A percentile compares a stretch with the other conserved stretches of the same genome.
Evolutionary conservation across 2,113 vertebrate genomes (phyloP).

Genomic region (Papio anubis): DNA sequence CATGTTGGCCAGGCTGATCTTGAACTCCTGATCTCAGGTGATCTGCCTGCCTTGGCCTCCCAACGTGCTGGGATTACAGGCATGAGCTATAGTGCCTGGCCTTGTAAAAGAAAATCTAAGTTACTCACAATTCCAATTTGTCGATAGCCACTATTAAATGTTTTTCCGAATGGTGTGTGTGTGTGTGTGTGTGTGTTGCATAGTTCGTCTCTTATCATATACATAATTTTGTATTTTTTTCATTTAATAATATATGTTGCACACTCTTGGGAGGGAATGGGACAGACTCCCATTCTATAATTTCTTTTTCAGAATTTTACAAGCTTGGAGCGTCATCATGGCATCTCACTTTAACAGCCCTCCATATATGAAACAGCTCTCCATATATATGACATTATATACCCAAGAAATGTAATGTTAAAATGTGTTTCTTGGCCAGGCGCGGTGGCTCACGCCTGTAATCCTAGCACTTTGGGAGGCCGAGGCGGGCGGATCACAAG

Average conservation of each 20-base stretch:
- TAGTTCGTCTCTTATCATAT: not conserved
- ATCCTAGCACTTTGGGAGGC: no score
- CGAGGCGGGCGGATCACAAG: no score
- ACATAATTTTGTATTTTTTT: not conserved
- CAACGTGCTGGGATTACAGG: no score
- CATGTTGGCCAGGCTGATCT: no score
- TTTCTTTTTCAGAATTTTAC: slow-evolving; percentile 33
- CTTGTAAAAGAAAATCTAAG: not conserved
- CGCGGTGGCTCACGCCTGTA: no score
- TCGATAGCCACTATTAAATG: not conserved
- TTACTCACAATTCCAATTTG: not conserved
- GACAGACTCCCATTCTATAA: not conserved
- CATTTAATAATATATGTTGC: not conserved
- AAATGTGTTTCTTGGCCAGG: not conserved
- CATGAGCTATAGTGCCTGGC: no score
- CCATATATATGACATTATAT: not conserved
- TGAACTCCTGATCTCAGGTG: no score
- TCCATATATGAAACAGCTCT: not conserved
- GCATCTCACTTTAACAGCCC: not conserved
- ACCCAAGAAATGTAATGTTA: not conserved
- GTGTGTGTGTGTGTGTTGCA: not conserved
- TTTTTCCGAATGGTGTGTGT: not conserved
- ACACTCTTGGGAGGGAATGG: not conserved
- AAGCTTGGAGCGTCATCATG: not conserved
- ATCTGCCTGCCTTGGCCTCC: no score